Percentiles rank a stretch among this genome's conserved stretches.
Conservation (phyloP, 2,888 invertebrate species). For the Leptinotarsa rubiginosa region DNA sequence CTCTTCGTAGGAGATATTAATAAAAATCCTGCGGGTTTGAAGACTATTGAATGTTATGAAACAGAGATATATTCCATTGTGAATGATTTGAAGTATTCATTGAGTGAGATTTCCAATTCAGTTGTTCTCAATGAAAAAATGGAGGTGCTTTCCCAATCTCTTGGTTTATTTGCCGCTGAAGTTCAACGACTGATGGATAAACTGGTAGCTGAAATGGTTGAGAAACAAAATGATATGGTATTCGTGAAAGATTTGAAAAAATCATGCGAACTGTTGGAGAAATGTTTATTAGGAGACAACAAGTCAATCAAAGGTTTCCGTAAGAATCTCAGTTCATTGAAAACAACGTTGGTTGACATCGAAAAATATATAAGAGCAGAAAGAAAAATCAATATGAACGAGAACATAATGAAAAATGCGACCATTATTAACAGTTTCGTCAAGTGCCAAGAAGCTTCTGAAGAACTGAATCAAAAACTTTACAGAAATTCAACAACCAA, state of each 20-base stretch:
- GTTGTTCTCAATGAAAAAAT: conserved; percentile 55
- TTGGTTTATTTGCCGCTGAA: conserved; percentile 41
- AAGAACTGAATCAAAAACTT: neutral
- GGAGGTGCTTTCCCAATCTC: conserved; percentile 51
- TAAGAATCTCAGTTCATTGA: conserved; percentile 34
- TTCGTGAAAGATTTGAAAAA: conserved; percentile 41
- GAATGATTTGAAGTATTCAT: conserved; percentile 32
- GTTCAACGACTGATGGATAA: conserved; percentile 37
- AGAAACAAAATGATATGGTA: conserved; percentile 47
- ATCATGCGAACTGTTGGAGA: conserved; percentile 22
- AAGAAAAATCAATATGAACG: conserved; percentile 29
- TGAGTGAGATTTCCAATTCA: conserved; percentile 28
- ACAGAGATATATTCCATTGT: conserved; percentile 40
- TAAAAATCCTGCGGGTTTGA: conserved; percentile 36
- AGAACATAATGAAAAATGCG: conserved; percentile 14
- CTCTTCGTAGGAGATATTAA: conserved; percentile 47
- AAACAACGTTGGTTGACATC: conserved; percentile 38
- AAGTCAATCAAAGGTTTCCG: conserved; percentile 28
- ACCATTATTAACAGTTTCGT: neutral
- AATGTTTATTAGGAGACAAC: conserved; percentile 19
- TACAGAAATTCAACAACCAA: neutral
- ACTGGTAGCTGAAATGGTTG: conserved; percentile 34
- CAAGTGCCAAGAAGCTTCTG: neutral
- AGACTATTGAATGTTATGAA: conserved; percentile 37
- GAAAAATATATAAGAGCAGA: conserved; percentile 30